Percentiles rank a stretch among this genome's conserved stretches.
These are phyloP conservation scores for Hemistola chrysoprasaria DNA, from an alignment of 2,888 invertebrate genomes.

Conservation along the genomic window DNA sequence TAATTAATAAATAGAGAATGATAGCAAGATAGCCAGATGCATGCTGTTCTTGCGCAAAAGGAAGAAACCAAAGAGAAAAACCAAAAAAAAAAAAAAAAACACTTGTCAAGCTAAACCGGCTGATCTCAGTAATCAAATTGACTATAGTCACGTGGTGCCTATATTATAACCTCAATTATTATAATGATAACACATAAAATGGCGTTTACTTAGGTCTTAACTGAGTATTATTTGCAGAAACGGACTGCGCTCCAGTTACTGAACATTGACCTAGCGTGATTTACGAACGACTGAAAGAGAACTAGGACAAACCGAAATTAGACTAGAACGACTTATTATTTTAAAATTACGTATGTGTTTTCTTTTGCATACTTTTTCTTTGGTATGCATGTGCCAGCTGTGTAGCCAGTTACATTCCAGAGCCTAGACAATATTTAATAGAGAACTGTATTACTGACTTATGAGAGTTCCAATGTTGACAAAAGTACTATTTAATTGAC, in stretches of 20 bases:
- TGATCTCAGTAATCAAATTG: constrained; percentile 7
- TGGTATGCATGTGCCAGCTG: constrained; percentile 6
- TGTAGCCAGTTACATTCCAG: neutral
- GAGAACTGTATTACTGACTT: no score
- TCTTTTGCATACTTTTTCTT: constrained; percentile 13
- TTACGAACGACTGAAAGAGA: constrained; percentile 40
- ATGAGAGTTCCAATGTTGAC: no score
- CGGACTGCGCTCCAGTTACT: constrained; percentile 47
- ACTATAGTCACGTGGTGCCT: constrained; percentile 16
- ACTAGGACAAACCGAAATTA: constrained; percentile 38
- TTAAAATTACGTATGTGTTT: constrained; percentile 28
- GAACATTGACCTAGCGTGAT: constrained; percentile 51
- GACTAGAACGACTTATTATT: constrained; percentile 28
- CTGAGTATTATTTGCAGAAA: constrained; percentile 28
- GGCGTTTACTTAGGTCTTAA: constrained; percentile 11
- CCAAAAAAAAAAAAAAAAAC: neutral
- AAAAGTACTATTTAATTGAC: no score
- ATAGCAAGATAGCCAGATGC: no score
- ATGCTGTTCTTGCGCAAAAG: no score
- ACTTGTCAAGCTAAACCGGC: neutral
- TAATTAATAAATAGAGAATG: no score
- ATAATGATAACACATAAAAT: constrained; percentile 11
- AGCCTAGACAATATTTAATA: neutral
- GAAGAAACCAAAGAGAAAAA: neutral
- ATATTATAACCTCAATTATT: constrained; percentile 12